Evolutionary conservation across 2,113 vertebrate species (phyloP), one percentile per base, ranked within the genome.

Genomic region (Oenanthe melanoleuca): DNA sequence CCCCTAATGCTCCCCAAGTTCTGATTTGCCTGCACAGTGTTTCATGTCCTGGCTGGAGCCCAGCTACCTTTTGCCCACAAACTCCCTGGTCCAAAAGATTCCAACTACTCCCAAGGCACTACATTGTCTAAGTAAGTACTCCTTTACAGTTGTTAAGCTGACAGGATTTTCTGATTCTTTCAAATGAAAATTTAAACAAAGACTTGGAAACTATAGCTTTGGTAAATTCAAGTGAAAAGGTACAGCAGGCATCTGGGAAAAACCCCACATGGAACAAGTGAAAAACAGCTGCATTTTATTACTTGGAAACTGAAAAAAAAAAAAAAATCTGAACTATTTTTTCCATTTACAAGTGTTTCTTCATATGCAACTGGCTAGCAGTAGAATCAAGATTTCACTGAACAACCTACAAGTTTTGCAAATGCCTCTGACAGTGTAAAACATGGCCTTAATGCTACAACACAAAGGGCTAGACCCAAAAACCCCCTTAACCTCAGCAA

Each of bases 291-390:
- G 40, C 5, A 47, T 73, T 93, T 85, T 49, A 64, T 52, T 86
- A 80, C 29, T 69, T 86, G 29, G 47, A 88, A 88, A 72, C 19
- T 14, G 8, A 13, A 38, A 71, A 49, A 33, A 37, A 33, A 37
- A 37, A 63, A 31, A 14, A 45, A 33, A 6, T 3, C 57, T 44
- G n/a, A 56, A 64, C 37, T 73, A 21, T 56, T 65, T 84, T 88
- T 94, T 87, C 34, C 63, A 89, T 55, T 91, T 89, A 77, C n/a
- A 78, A 78, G 34, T 21, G 34, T 78, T 77, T 81, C n/a, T 87
- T 55, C 28, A 33, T 12, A 34, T 44, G 37, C 7, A 16, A 60
- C 38, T 14, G 21, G 17, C 47, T 21, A 40, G 25, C 61, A 82
- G 55, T 15, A 82, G 47, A 75, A 34, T 16, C 49, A 75, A 37